Evolutionary conservation across 2,797 vertebrate genomes (phyloP).

Genomic region (Limosa lapponica): DNA sequence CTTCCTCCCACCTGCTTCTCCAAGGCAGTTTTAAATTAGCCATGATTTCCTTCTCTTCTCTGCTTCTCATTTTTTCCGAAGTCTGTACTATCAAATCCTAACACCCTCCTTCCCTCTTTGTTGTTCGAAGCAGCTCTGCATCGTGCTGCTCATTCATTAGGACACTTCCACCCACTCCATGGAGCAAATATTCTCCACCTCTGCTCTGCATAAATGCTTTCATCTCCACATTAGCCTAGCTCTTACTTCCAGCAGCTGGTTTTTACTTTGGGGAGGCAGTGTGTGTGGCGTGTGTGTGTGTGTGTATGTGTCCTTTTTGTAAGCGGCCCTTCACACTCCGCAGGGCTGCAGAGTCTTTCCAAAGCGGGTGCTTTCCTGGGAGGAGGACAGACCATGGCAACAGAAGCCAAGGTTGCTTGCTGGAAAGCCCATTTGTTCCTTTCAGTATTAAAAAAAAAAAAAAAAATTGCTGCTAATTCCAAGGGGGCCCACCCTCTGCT

Average conservation of each 20-base stretch:
- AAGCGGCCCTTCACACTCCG: background rate
- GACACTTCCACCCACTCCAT: constrained; percentile 42
- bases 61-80: background rate
- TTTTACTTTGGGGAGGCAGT: background rate
- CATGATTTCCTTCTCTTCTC: constrained; percentile 43
- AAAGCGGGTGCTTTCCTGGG: background rate
- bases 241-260: constrained; percentile 40
- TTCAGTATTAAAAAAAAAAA: background rate
- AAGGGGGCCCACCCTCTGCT: background rate
- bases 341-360: background rate
- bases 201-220: constrained; percentile 44
- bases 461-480: background rate
- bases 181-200: constrained; percentile 43
- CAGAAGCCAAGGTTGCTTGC: background rate
- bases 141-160: constrained; percentile 39
- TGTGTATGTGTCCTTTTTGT: background rate
- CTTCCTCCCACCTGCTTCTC: constrained; percentile 57
- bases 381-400: constrained; percentile 2
- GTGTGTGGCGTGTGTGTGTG: too few relatives aligned
- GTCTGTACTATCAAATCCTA: constrained; percentile 15
- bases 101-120: constrained; percentile 51
- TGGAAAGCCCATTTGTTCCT: constrained; percentile 18
- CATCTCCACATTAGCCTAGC: background rate
- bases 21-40: constrained; percentile 51
- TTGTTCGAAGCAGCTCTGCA: constrained; percentile 27